Percentiles rank a stretch among this genome's conserved stretches.
Conservation (phyloP, 2,797 vertebrate species). For the Phoxinus dragarum region DNA sequence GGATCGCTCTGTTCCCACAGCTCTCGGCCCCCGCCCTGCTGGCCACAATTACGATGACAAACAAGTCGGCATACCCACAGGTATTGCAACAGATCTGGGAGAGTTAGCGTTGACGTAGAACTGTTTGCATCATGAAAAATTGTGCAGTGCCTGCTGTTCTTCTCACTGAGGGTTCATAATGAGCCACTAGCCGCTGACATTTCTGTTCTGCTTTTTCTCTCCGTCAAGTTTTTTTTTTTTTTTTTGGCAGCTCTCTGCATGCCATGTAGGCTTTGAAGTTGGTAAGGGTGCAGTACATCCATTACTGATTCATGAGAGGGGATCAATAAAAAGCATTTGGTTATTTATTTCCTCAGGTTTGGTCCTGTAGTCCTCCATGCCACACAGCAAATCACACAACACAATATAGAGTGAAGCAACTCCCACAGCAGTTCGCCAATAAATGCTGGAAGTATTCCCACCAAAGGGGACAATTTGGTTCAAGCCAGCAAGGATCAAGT, state of each 20-base stretch:
- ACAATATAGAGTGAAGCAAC: background rate
- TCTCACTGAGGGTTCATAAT: background rate
- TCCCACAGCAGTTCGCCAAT: background rate
- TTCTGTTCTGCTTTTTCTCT: background rate
- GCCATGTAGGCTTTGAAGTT: background rate
- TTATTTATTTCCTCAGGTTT: constrained; percentile 6
- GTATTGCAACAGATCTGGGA: background rate
- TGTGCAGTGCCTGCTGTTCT: background rate
- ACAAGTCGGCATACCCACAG: background rate
- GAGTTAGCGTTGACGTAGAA: background rate
- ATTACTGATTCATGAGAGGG: background rate
- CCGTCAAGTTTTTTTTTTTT: no score
- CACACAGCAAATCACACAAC: background rate
- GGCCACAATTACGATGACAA: background rate
- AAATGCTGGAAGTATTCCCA: background rate
- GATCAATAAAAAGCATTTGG: background rate
- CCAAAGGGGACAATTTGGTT: background rate
- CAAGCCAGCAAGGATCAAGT: constrained; percentile 1
- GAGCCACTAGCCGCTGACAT: background rate
- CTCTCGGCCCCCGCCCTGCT: background rate
- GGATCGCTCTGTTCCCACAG: no score
- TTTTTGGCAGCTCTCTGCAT: background rate
- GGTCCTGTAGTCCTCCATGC: background rate
- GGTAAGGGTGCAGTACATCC: background rate
- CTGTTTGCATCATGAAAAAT: background rate